Base-by-base conservation (phyloP, 2,797 vertebrate genomes). In the Manis javanica region DNA sequence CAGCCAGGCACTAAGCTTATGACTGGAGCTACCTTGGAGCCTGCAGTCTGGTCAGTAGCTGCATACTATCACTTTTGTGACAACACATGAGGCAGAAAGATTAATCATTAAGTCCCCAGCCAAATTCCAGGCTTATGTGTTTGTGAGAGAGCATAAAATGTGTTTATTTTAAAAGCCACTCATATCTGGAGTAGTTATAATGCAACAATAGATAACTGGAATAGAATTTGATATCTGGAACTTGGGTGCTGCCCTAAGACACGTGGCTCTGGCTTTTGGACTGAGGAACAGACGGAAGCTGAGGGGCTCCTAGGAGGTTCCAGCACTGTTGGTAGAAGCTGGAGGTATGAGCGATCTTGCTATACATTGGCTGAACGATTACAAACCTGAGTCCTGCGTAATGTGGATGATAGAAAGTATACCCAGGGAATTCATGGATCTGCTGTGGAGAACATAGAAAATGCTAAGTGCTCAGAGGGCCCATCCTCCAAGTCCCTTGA, bases 1-100 rank as follows among this genome's bases (percentile, higher is more conserved):
- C 51, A 42, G 2, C 9, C 51, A 86, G 51, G 13, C 14, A 13
- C 4, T 24, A 42, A 13, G 2, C 1, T 4, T 81, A 3, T 23
- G 26, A 42, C 4, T 31, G 53, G 61, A 3, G 2, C 7, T 34
- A 8, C 61, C 6, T 1, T 26, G 15, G 19, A 49, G 0, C 2
- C 31, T 31, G 9, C 5, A 26, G 37, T 24, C 42, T 3, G 3
- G 5, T 61, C 19, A 23, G 53, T 19, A n/a, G 7, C 16, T 7
- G 0, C 5, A 11, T 21, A 26, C 31, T 11, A 81, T 26, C 46
- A 24, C 55, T 13, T 9, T 23, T 8, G 31, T 59, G 21, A 21
- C 15, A 64, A 31, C 7, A 34, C 3, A 5, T 0, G 12, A 26
- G 2, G 2, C 26, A 34, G 15, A 51, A 61, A 26, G 75, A 81